phyloP scores from a whole-genome alignment of 1,140 invertebrate species.

The Gonatopus flavifemur region DNA sequence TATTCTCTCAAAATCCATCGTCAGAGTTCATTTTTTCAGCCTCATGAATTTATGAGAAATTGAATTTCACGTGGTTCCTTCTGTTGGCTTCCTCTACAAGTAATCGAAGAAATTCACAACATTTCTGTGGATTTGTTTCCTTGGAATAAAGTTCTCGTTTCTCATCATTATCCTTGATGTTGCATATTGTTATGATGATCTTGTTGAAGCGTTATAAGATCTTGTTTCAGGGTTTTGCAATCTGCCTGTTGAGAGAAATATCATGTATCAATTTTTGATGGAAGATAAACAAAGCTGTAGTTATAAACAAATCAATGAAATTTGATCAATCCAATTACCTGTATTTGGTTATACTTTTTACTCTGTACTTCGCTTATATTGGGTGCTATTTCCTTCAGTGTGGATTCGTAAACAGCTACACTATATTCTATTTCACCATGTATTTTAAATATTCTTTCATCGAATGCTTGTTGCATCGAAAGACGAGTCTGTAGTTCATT shows the following conservation, averaged over 20 bases:
- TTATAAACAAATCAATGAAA: constrained; percentile 12
- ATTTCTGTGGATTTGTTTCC: too few relatives aligned
- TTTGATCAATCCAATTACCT: constrained; percentile 42
- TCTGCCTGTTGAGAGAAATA: constrained; percentile 47
- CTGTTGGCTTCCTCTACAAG: too few relatives aligned
- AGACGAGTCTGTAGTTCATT: too few relatives aligned
- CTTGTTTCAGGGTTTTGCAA: constrained; percentile 51
- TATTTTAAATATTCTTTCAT: constrained; percentile 36
- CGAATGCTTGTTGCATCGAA: constrained; percentile 37
- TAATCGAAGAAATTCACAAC: too few relatives aligned
- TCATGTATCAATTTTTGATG: not conserved
- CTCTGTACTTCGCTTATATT: constrained; percentile 23
- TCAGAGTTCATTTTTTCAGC: not conserved
- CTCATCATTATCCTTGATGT: constrained; percentile 44
- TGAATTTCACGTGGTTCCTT: not conserved
- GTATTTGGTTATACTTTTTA: constrained; percentile 40
- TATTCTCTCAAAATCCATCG: too few relatives aligned
- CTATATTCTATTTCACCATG: constrained; percentile 40
- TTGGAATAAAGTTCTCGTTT: constrained; percentile 40
- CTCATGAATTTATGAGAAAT: not conserved
- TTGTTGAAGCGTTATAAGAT: constrained; percentile 50
- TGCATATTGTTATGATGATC: constrained; percentile 49
- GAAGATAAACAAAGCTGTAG: not conserved
- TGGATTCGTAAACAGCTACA: constrained; percentile 40
- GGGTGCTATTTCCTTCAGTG: constrained; percentile 44